phyloP scores from a whole-genome alignment of 2,113 vertebrate genomes.

The Seriola dumerili region DNA sequence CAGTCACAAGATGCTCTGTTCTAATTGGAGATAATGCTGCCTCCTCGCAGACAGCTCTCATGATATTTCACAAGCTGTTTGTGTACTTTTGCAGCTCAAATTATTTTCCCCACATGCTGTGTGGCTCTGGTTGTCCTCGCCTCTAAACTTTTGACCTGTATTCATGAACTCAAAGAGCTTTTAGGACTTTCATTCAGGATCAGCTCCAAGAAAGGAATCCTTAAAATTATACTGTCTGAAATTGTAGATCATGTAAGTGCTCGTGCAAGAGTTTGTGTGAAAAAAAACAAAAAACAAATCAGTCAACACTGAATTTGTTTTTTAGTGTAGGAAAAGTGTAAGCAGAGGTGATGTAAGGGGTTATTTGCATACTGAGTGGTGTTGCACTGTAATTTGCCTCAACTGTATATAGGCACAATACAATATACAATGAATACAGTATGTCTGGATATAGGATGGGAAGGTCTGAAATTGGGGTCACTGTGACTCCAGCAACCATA shows the following conservation, averaged over 20 bases:
- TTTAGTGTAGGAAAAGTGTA: not conserved
- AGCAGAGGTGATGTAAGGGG: not conserved
- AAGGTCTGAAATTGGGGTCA: conserved; percentile 10
- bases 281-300: not conserved
- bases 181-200: not conserved
- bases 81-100: conserved; percentile 27
- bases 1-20: conserved; percentile 72
- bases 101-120: conserved; percentile 13
- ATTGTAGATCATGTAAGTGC: not conserved
- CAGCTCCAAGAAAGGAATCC: not conserved
- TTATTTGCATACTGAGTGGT: not conserved
- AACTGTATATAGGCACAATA: not conserved
- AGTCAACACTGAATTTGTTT: not conserved
- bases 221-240: not conserved
- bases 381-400: not conserved
- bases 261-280: not conserved
- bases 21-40: conserved; percentile 54
- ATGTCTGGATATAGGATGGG: conserved; percentile 5
- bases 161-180: conserved; percentile 13
- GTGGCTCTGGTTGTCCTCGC: not conserved
- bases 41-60: conserved; percentile 49
- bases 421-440: not conserved
- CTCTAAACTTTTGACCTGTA: conserved; percentile 16
- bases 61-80: conserved; percentile 56
- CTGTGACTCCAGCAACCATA: not conserved